Base-by-base conservation (phyloP, 2,888 invertebrate species). In the Prionchulus punctatus region DNA sequence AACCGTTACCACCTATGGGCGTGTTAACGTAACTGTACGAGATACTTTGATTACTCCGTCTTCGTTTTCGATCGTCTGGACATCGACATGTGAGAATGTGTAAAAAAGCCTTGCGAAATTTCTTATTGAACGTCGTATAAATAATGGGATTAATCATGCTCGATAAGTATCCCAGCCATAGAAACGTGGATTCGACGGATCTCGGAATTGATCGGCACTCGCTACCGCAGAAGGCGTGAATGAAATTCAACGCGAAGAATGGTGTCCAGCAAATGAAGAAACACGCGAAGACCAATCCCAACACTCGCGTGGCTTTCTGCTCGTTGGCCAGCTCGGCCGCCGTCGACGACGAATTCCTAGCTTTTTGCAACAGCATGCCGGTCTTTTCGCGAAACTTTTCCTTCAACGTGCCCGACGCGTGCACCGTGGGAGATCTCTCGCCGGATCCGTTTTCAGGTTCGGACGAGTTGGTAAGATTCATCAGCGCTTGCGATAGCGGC, bases 251-350 rank as follows among this genome's bases (percentile, higher is more conserved):
- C 4, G 87, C 83, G 72, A 91, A 91, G 75, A 91, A 91, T 15
- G 91, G 91, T n/a, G 89, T 85, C 90, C 91, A 91, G 42, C 90
- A 79, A 49, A 90, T 82, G 30, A 90, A 89, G 71, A 91, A 91
- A 0, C 88, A 88, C 73, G 88, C 88, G 75, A 91, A 91, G 1
- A 91, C 89, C 1, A 91, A 86, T 1, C 90, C 90, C 25, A 91
- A 75, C 2, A 91, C 92, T 75, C 92, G 90, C 15, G 92, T 91
- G 0, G 94, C 94, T 72, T 92, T 92, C 70, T 92, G 91, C 71
- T 94, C 69, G 57, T 63, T 68, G 47, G 67, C 67, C 30, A 69
- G 60, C 56, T 68, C 54, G 25, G n/a, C 3, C 3, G 26, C 26
- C 2, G 50, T 7, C 7, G 12, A 12, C 12, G 12, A 12, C 7